Base-by-base conservation (phyloP, 2,888 invertebrate genomes). In the Drosophila paranaensis region DNA sequence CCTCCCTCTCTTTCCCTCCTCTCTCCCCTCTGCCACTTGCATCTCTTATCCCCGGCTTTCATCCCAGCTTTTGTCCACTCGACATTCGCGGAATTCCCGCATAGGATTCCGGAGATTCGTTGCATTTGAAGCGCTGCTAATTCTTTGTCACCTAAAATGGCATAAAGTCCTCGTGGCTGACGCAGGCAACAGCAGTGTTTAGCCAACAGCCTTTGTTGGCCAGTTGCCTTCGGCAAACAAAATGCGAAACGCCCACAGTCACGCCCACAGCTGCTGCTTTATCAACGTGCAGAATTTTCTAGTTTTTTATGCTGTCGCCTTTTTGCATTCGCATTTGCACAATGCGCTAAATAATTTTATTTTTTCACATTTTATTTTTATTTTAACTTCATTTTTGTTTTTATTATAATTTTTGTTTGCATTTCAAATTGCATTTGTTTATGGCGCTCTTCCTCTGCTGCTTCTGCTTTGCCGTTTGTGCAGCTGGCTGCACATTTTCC, bases 131-230 rank as follows among this genome's bases (percentile, higher is more conserved):
- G 68, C 55, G 68, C 69, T 63, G 80, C 84, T 88, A 83, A 83
- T 88, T 88, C 73, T 71, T 71, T 88, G 87, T 88, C 89, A 86
- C 81, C 81, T 67, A 67, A 69, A 83, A 67, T 60, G 67, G 60
- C 68, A 76, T 60, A 73, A 67, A 70, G 61, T 56, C 27, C 62
- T 62, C 27, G 10, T 48, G 20, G 50, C 54, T 30, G 11, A 33
- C 30, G 58, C 37, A 30, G 20, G 30, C 39, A 45, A 33, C 68
- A 9, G 37, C 68, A 9, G 37, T 54, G 50, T 53, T 61, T 50
- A 42, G 45, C 57, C 35, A 37, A 25, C 39, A 53, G 55, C 45
- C 57, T 61, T 76, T 55, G 37, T 57, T 46, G 39, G 33, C 8
- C 53, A 48, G 20, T 13, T 48, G 14, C 10, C 35, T 35, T 16